phyloP scores from a whole-genome alignment of 2,888 invertebrate species.

The Aleiodes testaceus region DNA sequence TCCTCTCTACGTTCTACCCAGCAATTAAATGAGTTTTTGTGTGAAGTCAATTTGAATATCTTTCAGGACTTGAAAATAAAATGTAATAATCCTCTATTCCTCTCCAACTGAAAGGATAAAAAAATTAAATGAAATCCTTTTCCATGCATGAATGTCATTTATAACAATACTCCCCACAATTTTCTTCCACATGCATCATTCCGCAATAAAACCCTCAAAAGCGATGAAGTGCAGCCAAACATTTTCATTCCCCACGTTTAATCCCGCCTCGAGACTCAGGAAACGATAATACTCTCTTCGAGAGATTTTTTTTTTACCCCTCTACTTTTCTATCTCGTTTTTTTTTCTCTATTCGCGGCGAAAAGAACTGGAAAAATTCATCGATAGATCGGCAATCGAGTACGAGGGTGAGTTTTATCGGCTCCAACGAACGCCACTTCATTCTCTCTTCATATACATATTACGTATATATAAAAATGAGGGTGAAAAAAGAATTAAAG shows the following conservation, averaged over 20 bases:
- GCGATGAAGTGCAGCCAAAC: slow-evolving; percentile 33
- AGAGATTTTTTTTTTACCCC: neutral
- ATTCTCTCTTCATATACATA: slow-evolving; percentile 35
- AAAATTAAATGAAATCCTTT: neutral
- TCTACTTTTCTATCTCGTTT: neutral
- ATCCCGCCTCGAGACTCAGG: slow-evolving; percentile 1
- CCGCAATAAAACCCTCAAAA: slow-evolving; percentile 21
- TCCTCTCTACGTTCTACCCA: no score
- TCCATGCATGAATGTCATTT: slow-evolving; percentile 18
- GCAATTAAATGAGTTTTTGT: no score
- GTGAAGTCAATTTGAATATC: no score
- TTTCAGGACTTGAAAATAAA: no score
- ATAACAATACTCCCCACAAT: slow-evolving; percentile 9
- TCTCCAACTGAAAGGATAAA: no score
- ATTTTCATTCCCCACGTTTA: slow-evolving; percentile 21
- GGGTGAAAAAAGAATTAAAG: no score
- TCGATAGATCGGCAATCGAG: slow-evolving; percentile 28
- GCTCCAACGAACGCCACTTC: slow-evolving; percentile 28
- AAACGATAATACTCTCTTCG: slow-evolving; percentile 15
- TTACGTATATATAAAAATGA: slow-evolving; percentile 19
- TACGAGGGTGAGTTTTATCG: slow-evolving; percentile 36
- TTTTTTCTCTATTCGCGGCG: slow-evolving; percentile 10
- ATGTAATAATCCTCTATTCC: no score
- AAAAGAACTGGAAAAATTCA: slow-evolving; percentile 33
- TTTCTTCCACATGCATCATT: slow-evolving; percentile 20